Evolutionary conservation across 2,113 vertebrate genomes (phyloP).

Genomic region (Notarius quadriscutis): DNA sequence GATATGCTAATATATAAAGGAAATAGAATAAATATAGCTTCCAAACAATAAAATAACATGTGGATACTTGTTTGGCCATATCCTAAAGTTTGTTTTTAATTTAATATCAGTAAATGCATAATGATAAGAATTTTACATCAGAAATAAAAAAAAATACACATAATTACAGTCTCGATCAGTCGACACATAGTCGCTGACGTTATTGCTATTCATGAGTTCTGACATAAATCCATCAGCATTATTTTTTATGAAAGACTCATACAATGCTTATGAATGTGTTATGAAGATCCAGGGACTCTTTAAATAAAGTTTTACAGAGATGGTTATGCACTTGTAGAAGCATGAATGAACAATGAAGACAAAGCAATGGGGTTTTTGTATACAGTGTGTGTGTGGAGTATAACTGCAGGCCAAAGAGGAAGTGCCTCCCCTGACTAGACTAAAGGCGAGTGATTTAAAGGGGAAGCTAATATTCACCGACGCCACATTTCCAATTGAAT

Average conservation of each 20-base stretch:
- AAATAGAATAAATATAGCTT: too few species aligned
- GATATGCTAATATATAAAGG: too few species aligned
- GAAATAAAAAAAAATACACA: background rate
- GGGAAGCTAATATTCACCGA: conserved; percentile 56
- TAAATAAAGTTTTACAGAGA: background rate
- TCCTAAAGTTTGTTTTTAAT: too few species aligned
- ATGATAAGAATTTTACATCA: background rate
- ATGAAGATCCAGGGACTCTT: background rate
- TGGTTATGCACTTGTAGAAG: background rate
- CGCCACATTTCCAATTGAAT: conserved; percentile 56
- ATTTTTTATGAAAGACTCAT: background rate
- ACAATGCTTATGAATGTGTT: background rate
- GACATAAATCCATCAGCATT: background rate
- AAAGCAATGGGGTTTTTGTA: background rate
- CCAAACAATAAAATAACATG: too few species aligned
- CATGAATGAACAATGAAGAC: background rate
- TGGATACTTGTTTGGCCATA: too few species aligned
- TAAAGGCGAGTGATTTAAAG: conserved; percentile 43
- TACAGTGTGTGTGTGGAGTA: background rate
- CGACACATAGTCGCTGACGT: background rate
- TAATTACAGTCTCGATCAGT: background rate
- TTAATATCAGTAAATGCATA: background rate
- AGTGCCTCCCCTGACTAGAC: conserved; percentile 44
- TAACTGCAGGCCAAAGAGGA: conserved; percentile 50
- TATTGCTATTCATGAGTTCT: too few species aligned